Base-by-base conservation (phyloP, 1,140 invertebrate genomes). In the Phenacoccus solenopsis region DNA sequence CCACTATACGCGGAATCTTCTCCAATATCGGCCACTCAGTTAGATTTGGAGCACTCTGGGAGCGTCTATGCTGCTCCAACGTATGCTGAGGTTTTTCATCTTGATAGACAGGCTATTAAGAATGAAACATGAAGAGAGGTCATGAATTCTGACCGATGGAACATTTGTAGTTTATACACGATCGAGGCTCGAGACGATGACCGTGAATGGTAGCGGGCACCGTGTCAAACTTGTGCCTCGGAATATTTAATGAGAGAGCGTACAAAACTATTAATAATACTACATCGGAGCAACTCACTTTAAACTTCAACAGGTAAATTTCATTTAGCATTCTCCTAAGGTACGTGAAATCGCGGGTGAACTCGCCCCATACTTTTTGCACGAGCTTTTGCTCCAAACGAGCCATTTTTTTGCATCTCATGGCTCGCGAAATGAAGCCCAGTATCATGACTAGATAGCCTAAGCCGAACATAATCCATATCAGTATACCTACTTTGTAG, bases 391-490 rank as follows among this genome's bases (percentile, higher is more conserved):
- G 77, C 76, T 89, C 87, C 72, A 89, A 87, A 73, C 83, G 82
- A 56, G 84, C 82, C 25, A 93, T 83, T 75, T 85, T 84, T 76
- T 92, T 91, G 70, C 88, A 91, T 70, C 85, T 83, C 80, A 88
- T 81, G 12, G 84, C 86, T 72, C 83, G 80, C 0, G 89, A 87
- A 70, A 96, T 91, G 76, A 93, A 94, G 24, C 89, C 90, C 72
- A 95, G 84, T 57, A 96, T 88, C 92, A 95, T 95, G 16, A 93
- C 85, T 59, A 94, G 84, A 78, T 95, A 96, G 0, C 92, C 93
- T 70, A 96, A 80, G 0, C 93, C 93, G 74, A 94, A 91, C 59
- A 92, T 91, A 38, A 94, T 92, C 92, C 93, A 95, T 20, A 88
- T 83, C 9, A 89, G 83, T 0, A 93, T 79, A 70, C 89, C 87